These are phyloP conservation scores for Amphiprion percula DNA, from an alignment of 2,113 vertebrate species.

Conservation along the genomic window DNA sequence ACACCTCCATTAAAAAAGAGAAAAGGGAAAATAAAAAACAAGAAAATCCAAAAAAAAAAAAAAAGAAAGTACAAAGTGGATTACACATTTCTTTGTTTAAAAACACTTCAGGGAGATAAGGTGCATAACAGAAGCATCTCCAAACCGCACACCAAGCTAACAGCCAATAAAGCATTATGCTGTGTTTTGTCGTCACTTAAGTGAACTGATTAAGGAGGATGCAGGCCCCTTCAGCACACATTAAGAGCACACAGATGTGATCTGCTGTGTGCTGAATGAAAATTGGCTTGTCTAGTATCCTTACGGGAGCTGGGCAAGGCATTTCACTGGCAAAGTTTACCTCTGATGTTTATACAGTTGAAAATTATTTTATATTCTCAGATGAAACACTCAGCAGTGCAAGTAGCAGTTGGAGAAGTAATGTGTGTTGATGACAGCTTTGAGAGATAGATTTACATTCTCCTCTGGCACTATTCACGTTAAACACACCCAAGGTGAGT, in stretches of 20 bases:
- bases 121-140: constrained; percentile 87
- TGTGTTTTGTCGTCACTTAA: constrained; percentile 86
- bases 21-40: constrained; percentile 88
- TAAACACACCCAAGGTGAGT: constrained; percentile 60
- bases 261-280: constrained; percentile 81
- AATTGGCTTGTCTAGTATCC: constrained; percentile 79
- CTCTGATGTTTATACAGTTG: constrained; percentile 33
- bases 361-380: constrained; percentile 49
- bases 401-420: constrained; percentile 12
- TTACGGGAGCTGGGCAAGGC: constrained; percentile 66
- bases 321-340: constrained; percentile 68
- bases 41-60: constrained; percentile 79
- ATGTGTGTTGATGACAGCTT: constrained; percentile 44
- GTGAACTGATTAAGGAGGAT: constrained; percentile 85
- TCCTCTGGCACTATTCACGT: constrained; percentile 46
- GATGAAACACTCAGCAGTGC: constrained; percentile 36
- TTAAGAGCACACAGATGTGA: constrained; percentile 82
- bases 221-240: constrained; percentile 80
- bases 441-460: constrained; percentile 29
- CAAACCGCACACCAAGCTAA: constrained; percentile 86
- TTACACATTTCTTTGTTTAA: constrained; percentile 78
- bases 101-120: constrained; percentile 78
- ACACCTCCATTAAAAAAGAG: constrained; percentile 95
- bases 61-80: constrained; percentile 87
- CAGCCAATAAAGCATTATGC: constrained; percentile 84